Base-by-base conservation (phyloP, 92 coral and sea anemone genomes). In the Plumapathes pennacea region DNA sequence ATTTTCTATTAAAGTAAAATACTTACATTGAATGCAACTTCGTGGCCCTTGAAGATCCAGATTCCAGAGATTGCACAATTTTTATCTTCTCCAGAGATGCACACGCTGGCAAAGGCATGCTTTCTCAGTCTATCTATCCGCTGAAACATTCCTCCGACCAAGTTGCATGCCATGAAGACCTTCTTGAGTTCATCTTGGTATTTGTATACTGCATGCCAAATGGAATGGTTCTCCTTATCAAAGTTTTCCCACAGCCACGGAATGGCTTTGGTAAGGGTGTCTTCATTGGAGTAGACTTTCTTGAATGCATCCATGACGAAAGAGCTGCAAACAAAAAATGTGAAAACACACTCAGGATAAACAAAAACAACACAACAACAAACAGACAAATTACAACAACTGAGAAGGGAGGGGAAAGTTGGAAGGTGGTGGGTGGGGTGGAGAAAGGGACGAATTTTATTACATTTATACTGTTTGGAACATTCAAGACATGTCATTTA, bases 161-260 rank as follows among this genome's bases (percentile, higher is more conserved):
- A 64, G 81, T 91, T 91, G 46, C 85, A 76, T 41, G 84, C 38
- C 97, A 87, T 91, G 78, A 91, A 91, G 50, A 75, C 20, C 69
- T 3, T 66, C 14, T 5, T 32, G 0, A 87, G 71, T 12, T 91
- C 91, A 0, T 67, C 62, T 3, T 81, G 60, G 62, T 91, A 83
- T 37, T 53, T 71, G 47, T 91, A 91, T 32, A 87, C 97, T 12
- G 78, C 69, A 31, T 64, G 73, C 97, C 97, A 91, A 50, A 91
- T 55, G 50, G 97, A 91, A 48, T 54, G 79, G 32, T 86, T 90
- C 37, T 88, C 97, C 50, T 88, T 88, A 70, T 91, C 94, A 45
- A 91, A 82, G 56, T 91, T 54, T 34, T 91, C 80, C 97, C 97
- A 91, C 37, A 91, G 83, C 76, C 83, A 48, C 2, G 97, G 97